These are phyloP conservation scores for Araneus ventricosus DNA, from an alignment of 1,140 invertebrate species.

Conservation along the genomic window DNA sequence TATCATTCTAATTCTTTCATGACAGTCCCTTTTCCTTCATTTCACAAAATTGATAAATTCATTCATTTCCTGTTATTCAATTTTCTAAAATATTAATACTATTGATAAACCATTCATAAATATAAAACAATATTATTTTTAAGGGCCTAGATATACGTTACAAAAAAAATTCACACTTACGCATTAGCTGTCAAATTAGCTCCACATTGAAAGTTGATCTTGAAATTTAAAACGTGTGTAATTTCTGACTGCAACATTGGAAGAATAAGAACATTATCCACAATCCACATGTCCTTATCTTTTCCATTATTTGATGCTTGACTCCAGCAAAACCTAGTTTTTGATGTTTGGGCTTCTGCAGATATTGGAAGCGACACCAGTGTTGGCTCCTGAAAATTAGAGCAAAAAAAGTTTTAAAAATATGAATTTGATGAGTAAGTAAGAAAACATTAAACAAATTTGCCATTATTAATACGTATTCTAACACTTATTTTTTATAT, in stretches of 20 bases:
- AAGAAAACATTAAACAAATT: no score
- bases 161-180: slow-evolving; percentile 41
- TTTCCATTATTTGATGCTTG: slow-evolving; percentile 78
- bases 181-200: slow-evolving; percentile 64
- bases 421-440: no score
- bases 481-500: no score
- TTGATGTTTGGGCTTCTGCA: slow-evolving; percentile 73
- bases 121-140: no score
- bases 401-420: not conserved
- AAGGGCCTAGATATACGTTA: no score
- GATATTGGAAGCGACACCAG: slow-evolving; percentile 75
- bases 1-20: no score
- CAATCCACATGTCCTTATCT: slow-evolving; percentile 79
- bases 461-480: no score
- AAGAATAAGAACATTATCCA: slow-evolving; percentile 79
- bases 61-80: slow-evolving; percentile 76
- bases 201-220: slow-evolving; percentile 74
- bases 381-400: slow-evolving; percentile 68
- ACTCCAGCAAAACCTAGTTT: slow-evolving; percentile 79
- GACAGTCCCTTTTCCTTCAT: no score
- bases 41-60: not conserved
- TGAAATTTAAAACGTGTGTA: slow-evolving; percentile 79
- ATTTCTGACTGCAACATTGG: slow-evolving; percentile 77
- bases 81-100: no score
- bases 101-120: no score